Conservation (phyloP, 2,113 vertebrate species). For the Hemichromis elongatus region DNA sequence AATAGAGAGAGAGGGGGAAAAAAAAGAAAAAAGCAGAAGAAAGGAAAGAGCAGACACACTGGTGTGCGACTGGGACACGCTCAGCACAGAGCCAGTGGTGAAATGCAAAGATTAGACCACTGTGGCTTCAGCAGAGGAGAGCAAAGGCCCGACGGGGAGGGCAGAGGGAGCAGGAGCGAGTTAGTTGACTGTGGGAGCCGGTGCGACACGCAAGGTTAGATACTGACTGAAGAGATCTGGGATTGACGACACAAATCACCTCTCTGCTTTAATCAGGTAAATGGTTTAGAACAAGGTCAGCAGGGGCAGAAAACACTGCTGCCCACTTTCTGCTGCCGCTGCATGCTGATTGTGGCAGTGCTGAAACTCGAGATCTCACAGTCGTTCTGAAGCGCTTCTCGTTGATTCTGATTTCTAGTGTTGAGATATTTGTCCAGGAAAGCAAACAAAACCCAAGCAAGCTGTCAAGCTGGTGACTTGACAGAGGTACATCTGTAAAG, state of each 20-base stretch:
- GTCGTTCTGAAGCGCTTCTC: background rate
- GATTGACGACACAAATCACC: constrained; percentile 18
- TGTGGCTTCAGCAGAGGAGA: background rate
- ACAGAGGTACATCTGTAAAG: background rate
- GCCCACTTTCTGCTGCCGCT: background rate
- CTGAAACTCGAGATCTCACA: background rate
- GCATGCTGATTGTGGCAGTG: background rate
- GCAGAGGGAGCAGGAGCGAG: background rate
- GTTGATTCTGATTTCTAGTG: background rate
- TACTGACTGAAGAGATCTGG: background rate
- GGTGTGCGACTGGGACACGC: background rate
- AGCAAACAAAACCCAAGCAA: background rate
- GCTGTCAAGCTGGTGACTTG: background rate
- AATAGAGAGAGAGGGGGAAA: background rate
- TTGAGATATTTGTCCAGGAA: background rate
- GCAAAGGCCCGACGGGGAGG: background rate
- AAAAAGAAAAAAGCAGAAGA: background rate
- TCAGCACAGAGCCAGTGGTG: background rate
- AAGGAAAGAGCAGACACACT: background rate
- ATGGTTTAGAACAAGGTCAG: constrained; percentile 5
- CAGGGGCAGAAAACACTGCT: background rate
- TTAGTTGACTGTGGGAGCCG: background rate
- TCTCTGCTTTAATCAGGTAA: constrained; percentile 15
- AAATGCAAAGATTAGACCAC: background rate
- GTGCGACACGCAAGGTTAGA: background rate